phyloP scores from a whole-genome alignment of 53 echinoderm and acorn worm genomes.

The Glandiceps talaboti region DNA sequence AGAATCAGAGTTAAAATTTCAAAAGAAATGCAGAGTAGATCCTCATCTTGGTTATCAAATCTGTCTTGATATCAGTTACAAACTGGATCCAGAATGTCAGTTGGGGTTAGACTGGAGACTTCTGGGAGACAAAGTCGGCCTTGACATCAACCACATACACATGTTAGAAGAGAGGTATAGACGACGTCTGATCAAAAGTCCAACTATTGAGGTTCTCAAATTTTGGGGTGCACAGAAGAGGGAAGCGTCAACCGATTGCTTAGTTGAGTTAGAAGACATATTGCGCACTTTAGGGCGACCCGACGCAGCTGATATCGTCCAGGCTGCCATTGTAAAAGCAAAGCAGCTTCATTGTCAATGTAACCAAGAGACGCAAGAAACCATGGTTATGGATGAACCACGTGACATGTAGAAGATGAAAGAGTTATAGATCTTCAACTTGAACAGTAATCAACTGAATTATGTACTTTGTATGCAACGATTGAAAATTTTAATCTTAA shows the following conservation, averaged over 20 bases:
- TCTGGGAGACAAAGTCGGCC: neutral
- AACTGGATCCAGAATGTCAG: neutral
- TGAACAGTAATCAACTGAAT: too few relatives aligned
- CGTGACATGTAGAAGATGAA: too few relatives aligned
- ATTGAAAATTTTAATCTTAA: too few relatives aligned
- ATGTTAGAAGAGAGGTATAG: neutral
- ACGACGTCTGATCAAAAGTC: neutral
- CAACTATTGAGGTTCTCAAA: neutral
- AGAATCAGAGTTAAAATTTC: too few relatives aligned
- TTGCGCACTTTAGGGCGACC: neutral
- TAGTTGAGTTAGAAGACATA: neutral
- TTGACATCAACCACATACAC: neutral
- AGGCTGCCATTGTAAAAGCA: neutral
- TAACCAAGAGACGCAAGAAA: too few relatives aligned
- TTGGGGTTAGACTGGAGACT: neutral
- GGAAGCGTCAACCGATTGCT: neutral
- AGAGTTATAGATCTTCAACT: too few relatives aligned
- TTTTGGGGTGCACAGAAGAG: neutral
- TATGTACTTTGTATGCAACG: too few relatives aligned
- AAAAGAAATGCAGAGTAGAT: neutral
- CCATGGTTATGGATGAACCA: too few relatives aligned
- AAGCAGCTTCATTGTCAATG: too few relatives aligned
- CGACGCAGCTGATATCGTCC: neutral
- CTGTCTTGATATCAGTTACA: neutral
- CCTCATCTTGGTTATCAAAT: neutral